Evolutionary conservation across 2,888 invertebrate species (phyloP).

Genomic region (Steinernema carpocapsae): DNA sequence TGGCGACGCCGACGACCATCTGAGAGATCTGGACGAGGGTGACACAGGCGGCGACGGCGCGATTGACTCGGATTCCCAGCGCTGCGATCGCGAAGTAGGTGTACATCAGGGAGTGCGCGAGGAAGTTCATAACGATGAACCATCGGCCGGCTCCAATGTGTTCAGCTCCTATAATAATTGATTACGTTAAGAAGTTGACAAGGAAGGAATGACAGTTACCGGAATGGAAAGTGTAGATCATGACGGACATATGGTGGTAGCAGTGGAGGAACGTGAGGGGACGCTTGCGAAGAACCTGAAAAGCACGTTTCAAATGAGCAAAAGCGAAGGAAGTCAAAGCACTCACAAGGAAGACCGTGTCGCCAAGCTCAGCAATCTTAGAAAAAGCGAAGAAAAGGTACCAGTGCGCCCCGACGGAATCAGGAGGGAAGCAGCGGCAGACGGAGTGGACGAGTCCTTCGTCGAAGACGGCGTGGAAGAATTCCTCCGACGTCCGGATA

Average conservation of each 20-base stretch:
- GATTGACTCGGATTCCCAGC: conserved; percentile 72
- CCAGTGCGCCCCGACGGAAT: conserved; percentile 42
- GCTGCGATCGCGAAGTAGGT: conserved; percentile 70
- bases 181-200: neutral
- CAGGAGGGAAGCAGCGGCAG: conserved; percentile 41
- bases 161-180: conserved; percentile 37
- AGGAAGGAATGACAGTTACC: neutral
- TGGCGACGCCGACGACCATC: conserved; percentile 41
- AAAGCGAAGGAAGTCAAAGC: no score
- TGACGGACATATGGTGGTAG: conserved; percentile 44
- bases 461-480: conserved; percentile 37
- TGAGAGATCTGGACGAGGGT: conserved; percentile 41
- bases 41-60: conserved; percentile 39
- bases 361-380: conserved; percentile 45
- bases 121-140: conserved; percentile 68
- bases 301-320: no score
- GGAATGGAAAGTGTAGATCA: conserved; percentile 40
- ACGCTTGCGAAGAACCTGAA: conserved; percentile 39
- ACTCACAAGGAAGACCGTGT: conserved; percentile 42
- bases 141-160: conserved; percentile 41
- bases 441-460: conserved; percentile 42
- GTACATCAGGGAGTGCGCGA: conserved; percentile 71
- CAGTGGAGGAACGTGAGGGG: conserved; percentile 45
- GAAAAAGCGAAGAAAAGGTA: conserved; percentile 45
- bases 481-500: conserved; percentile 40